A percentile compares a stretch with the other conserved stretches of the same genome.
phyloP scores from a whole-genome alignment of 2,888 invertebrate genomes.

The Phalera bucephala region DNA sequence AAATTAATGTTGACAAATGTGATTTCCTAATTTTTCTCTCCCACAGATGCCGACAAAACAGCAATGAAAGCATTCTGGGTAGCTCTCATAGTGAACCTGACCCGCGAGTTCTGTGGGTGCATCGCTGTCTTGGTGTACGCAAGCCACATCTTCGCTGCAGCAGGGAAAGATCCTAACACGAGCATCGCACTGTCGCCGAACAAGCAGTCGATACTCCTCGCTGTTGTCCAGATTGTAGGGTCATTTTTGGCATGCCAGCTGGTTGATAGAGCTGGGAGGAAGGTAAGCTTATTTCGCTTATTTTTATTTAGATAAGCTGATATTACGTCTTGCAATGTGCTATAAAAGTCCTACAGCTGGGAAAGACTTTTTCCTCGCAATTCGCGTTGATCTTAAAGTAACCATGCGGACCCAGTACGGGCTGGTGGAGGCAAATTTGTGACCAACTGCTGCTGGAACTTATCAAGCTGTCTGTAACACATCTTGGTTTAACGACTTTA shows the following conservation, averaged over 20 bases:
- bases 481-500: too few relatives aligned
- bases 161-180: slow-evolving; percentile 48
- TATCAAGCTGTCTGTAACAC: too few relatives aligned
- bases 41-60: slow-evolving; percentile 63
- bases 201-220: slow-evolving; percentile 70
- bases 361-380: too few relatives aligned
- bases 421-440: too few relatives aligned
- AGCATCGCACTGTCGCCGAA: slow-evolving; percentile 66
- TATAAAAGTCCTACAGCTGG: too few relatives aligned
- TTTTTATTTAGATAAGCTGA: too few relatives aligned
- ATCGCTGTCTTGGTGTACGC: slow-evolving; percentile 74
- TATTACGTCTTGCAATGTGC: too few relatives aligned
- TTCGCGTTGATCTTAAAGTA: too few relatives aligned
- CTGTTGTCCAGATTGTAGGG: slow-evolving; percentile 68
- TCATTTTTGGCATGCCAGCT: slow-evolving; percentile 74
- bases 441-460: too few relatives aligned
- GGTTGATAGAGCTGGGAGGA: slow-evolving; percentile 67
- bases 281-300: slow-evolving; percentile 55
- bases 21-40: slow-evolving; percentile 5
- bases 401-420: too few relatives aligned
- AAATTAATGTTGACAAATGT: too few relatives aligned
- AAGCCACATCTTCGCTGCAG: slow-evolving; percentile 70
- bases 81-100: slow-evolving; percentile 68
- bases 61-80: slow-evolving; percentile 74
- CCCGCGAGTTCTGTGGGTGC: slow-evolving; percentile 74